Conservation (phyloP, 2,888 invertebrate species). For the Endomychus coccineus region DNA sequence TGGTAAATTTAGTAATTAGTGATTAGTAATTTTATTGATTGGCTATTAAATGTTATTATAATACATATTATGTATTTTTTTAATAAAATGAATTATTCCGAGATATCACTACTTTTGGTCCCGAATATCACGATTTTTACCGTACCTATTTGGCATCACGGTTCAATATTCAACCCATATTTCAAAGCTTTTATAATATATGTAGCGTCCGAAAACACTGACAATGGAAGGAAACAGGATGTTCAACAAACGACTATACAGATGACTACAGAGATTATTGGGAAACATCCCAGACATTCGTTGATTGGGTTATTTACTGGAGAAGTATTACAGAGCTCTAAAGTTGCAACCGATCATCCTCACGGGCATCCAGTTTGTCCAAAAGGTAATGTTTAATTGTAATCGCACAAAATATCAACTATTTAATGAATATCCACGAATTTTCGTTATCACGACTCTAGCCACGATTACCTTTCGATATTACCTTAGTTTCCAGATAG, state of each 20-base stretch:
- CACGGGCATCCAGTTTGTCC: slow-evolving; percentile 19
- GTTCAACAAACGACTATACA: slow-evolving; percentile 43
- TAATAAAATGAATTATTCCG: too few species aligned
- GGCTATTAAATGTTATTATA: too few species aligned
- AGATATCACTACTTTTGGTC: too few species aligned
- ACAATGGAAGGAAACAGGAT: slow-evolving; percentile 39
- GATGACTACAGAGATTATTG: slow-evolving; percentile 43
- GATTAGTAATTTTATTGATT: too few species aligned
- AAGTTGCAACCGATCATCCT: slow-evolving; percentile 23
- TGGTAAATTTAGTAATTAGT: too few species aligned
- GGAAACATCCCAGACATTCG: slow-evolving; percentile 54
- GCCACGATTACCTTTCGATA: too few species aligned
- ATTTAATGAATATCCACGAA: too few species aligned
- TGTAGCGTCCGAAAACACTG: slow-evolving; percentile 33
- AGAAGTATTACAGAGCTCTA: slow-evolving; percentile 24
- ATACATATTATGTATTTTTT: too few species aligned
- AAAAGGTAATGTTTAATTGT: slow-evolving; percentile 8
- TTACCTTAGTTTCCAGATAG: too few species aligned
- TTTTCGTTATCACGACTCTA: too few species aligned
- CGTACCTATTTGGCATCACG: not conserved
- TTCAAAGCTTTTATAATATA: slow-evolving; percentile 7
- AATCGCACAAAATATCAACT: too few species aligned
- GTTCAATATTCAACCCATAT: not conserved
- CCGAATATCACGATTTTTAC: not conserved
- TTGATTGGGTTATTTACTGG: slow-evolving; percentile 62